phyloP scores from a whole-genome alignment of 2,888 invertebrate genomes.

The Pilophorus perplexus region DNA sequence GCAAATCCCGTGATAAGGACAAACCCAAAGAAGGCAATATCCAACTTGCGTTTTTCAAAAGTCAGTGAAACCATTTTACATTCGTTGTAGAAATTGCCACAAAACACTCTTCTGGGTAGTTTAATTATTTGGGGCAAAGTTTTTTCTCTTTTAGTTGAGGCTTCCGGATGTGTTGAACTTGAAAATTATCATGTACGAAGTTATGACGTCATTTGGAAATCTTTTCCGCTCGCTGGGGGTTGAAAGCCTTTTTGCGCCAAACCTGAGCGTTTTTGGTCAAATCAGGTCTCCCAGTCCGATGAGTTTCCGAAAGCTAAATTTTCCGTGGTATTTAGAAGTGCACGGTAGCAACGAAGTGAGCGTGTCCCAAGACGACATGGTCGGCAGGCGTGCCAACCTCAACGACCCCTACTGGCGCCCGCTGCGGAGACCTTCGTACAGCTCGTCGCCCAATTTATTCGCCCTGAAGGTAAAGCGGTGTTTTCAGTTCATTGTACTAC shows the following conservation, averaged over 20 bases:
- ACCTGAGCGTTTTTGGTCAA: background rate
- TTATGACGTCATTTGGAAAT: background rate
- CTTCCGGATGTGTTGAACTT: background rate
- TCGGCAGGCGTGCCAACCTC: background rate
- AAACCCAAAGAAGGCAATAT: slow-evolving; percentile 32
- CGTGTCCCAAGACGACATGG: slow-evolving; percentile 28
- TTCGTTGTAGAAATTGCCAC: too few relatives aligned
- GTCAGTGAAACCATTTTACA: slow-evolving; percentile 10
- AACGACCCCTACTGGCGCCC: slow-evolving; percentile 29
- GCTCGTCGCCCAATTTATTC: slow-evolving; percentile 29
- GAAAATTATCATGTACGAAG: background rate
- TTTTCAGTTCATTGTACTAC: background rate
- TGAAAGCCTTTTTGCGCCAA: background rate
- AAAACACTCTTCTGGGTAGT: too few relatives aligned
- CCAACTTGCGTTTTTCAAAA: slow-evolving; percentile 33
- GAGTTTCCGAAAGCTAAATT: background rate
- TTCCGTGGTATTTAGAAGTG: slow-evolving; percentile 26
- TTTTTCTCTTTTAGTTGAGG: background rate
- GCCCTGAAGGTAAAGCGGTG: slow-evolving; percentile 27
- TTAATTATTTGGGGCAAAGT: too few relatives aligned
- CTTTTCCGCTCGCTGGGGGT: background rate
- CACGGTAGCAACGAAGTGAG: slow-evolving; percentile 12
- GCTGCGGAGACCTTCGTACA: slow-evolving; percentile 25
- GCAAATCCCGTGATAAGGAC: slow-evolving; percentile 1
- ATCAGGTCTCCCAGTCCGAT: background rate